Evolutionary conservation across 2,797 vertebrate genomes (phyloP), one percentile per base, ranked within the genome.

Genomic region (Epinephelus coioides): DNA sequence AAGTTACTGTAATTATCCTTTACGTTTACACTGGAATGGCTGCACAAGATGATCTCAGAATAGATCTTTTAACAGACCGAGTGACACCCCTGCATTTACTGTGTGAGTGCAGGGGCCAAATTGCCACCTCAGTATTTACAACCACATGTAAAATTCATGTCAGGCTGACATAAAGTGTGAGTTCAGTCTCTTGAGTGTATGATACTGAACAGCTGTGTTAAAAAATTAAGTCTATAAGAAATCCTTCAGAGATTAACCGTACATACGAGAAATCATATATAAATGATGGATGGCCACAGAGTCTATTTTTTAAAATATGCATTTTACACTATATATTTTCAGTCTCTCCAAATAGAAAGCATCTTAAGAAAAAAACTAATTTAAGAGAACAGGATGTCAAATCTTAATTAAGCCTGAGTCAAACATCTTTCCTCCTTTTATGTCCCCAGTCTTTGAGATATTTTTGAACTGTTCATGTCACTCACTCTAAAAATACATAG

Each of bases 81-180:
- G 51, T 60, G 67, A 50, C 49, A 56, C 7, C 43, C 2, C 0
- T 6, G 49, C 19, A 47, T 83, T 27, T 6, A 34, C 56, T 62
- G 44, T 21, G 21, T 13, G 18, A 63, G 72, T 54, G 40, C n/a
- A 44, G 46, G 66, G 49, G 67, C 62, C 47, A 67, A 60, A 75
- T 27, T 72, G 63, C 67, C 65, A 81, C 65, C 38, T 64, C 30
- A 47, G 78, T 76, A 60, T 78, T 85, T 81, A 49, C 67, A 46
- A 17, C 55, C 46, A 60, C 69, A 83, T 86, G 51, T 61, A 73
- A 82, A 75, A 86, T 84, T 53, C 54, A 83, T 77, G 30, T 13
- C 65, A 34, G 18, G 23, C 50, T 65, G 69, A 75, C 66, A 67
- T 15, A 65, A 49, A 72, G 14, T 62, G 63, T 55, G 68, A 73